Evolutionary conservation across 2,888 invertebrate species (phyloP), one percentile per base, ranked within the genome.

Genomic region (Pecten maximus): DNA sequence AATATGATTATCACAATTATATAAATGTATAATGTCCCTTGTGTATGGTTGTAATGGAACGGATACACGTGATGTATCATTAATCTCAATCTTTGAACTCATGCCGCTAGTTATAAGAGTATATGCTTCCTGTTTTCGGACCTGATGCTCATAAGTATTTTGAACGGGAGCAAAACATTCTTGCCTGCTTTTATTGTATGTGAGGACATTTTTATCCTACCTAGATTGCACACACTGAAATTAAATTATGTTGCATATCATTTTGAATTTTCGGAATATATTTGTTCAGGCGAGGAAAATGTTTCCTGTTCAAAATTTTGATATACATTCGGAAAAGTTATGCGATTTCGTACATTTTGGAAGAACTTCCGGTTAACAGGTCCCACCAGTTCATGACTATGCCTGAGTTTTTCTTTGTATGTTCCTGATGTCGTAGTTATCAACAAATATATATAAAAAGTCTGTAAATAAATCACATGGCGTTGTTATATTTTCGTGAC

Each of bases 361-460:
- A 74, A 35, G 0, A 28, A 74, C 74, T 74, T 54, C 35, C 8
- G 28, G 74, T 74, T 74, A 23, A 74, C 1, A 74, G 74, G 28
- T 10, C 15, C 60, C 60, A 60, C n/a, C 60, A 28, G 4, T 4
- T 74, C 35, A 6, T 74, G 4, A 35, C 35, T 35, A 35, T 74
- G 74, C 74, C 74, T 28, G 74, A 10, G 35, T 74, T 35, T 74
- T 74, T 74, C 28, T 74, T 74, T 35, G 74, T 74, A 35, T 74
- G 28, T 28, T 74, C 74, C 74, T 74, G 74, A 74, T 74, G 74
- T 74, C 74, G 74, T 74, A 74, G 74, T 74, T 74, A 74, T 74
- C 74, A 74, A 74, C 74, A 74, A 3, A 23, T 74, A 74, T 74
- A 74, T 74, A 74, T 10, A 74, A 35, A 74, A 74, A 74, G 6